phyloP scores from a whole-genome alignment of 2,797 vertebrate species.

The Enteromius afrohamiltoni region DNA sequence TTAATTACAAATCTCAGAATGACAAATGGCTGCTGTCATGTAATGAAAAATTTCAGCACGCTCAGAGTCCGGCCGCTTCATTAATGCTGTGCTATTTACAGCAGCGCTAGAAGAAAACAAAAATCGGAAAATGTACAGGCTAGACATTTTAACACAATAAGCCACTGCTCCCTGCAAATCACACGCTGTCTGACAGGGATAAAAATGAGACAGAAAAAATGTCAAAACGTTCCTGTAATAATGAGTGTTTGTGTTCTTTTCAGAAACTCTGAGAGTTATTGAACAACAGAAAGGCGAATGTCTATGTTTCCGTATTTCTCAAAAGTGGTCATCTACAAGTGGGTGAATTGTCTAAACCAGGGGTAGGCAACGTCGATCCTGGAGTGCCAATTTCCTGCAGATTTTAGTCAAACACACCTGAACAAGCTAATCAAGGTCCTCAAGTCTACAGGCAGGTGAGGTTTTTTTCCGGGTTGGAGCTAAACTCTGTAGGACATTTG shows the following conservation, averaged over 20 bases:
- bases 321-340: neutral
- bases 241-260: neutral
- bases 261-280: neutral
- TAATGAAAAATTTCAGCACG: slow-evolving; percentile 56
- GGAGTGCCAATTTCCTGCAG: no score
- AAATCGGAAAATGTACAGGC: slow-evolving; percentile 47
- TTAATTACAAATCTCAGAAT: slow-evolving; percentile 63
- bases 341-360: no score
- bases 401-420: no score
- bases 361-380: no score
- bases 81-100: slow-evolving; percentile 57
- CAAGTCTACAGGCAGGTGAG: no score
- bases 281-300: neutral
- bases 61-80: slow-evolving; percentile 51
- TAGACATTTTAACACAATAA: slow-evolving; percentile 55
- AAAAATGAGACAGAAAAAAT: slow-evolving; percentile 4
- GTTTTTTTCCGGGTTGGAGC: no score
- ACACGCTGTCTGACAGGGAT: slow-evolving; percentile 38
- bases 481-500: no score
- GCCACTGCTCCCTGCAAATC: neutral
- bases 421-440: no score
- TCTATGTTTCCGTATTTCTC: no score
- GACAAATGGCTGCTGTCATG: slow-evolving; percentile 65
- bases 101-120: slow-evolving; percentile 2
- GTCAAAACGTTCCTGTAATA: neutral